Evolutionary conservation across 2,113 vertebrate genomes (phyloP).

Genomic region (Leptocoma aspasia): DNA sequence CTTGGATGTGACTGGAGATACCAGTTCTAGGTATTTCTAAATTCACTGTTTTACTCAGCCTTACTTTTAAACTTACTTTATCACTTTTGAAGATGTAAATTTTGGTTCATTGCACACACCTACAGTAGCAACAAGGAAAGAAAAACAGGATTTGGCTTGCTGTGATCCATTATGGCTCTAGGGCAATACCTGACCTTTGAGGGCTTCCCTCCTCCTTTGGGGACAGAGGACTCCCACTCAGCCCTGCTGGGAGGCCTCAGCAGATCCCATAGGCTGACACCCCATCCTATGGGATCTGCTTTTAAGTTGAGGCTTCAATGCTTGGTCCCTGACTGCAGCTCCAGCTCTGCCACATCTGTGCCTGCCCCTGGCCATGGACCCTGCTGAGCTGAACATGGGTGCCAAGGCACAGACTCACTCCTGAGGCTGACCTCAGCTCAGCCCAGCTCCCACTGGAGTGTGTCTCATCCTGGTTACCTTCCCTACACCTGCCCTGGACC

Average conservation of each 20-base stretch:
- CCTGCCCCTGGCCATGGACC: too few species aligned
- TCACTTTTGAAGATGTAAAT: neutral
- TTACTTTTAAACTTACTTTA: neutral
- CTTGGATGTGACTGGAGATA: neutral
- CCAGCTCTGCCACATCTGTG: neutral
- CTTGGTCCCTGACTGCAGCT: neutral
- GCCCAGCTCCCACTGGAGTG: neutral
- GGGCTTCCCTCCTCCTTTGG: neutral
- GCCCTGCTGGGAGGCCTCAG: neutral
- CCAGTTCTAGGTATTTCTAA: neutral
- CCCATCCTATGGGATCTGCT: neutral
- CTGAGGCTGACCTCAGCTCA: neutral
- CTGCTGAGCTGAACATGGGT: neutral
- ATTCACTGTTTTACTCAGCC: neutral
- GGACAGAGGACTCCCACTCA: accelerated
- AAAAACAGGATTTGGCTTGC: neutral
- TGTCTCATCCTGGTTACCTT: neutral
- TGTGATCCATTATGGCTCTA: neutral
- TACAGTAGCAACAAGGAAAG: neutral
- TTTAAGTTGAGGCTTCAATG: neutral
- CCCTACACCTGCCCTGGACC: neutral
- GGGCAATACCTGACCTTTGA: neutral
- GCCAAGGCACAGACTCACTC: accelerated
- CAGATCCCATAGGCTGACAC: neutral
- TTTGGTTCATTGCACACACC: neutral